Percentiles rank a stretch among this genome's conserved stretches.
Evolutionary conservation across 2,888 invertebrate genomes (phyloP).

Genomic region (Pachymerium ferrugineum): DNA sequence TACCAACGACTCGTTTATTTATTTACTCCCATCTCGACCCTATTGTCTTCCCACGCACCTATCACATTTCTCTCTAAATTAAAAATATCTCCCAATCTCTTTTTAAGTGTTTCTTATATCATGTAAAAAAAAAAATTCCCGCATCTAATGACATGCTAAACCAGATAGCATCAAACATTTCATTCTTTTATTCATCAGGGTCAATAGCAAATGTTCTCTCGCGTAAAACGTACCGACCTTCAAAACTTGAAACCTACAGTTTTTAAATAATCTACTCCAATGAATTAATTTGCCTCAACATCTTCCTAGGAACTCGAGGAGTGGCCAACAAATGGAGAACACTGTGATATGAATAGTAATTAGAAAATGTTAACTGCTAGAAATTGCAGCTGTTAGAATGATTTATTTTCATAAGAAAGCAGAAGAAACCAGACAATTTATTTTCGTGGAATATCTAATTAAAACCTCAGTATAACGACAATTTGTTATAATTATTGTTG

Average conservation of each 20-base stretch:
- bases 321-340: background rate
- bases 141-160: background rate
- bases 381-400: background rate
- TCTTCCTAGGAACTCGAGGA: background rate
- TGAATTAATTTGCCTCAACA: too few relatives aligned
- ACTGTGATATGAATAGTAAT: background rate
- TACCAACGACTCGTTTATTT: too few relatives aligned
- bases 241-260: background rate
- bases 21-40: too few relatives aligned
- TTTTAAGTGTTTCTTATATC: too few relatives aligned
- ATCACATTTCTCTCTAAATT: too few relatives aligned
- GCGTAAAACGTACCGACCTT: background rate
- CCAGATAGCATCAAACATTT: background rate
- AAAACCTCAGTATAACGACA: background rate
- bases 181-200: background rate
- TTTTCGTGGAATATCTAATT: background rate
- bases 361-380: background rate
- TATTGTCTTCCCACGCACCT: too few relatives aligned
- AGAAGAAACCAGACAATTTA: background rate
- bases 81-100: too few relatives aligned
- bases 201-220: slow-evolving; percentile 15
- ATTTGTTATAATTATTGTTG: background rate
- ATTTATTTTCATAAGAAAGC: background rate
- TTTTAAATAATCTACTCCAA: too few relatives aligned
- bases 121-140: background rate